Conservation (phyloP, 2,113 vertebrate genomes). For the Struthidea cinerea region DNA sequence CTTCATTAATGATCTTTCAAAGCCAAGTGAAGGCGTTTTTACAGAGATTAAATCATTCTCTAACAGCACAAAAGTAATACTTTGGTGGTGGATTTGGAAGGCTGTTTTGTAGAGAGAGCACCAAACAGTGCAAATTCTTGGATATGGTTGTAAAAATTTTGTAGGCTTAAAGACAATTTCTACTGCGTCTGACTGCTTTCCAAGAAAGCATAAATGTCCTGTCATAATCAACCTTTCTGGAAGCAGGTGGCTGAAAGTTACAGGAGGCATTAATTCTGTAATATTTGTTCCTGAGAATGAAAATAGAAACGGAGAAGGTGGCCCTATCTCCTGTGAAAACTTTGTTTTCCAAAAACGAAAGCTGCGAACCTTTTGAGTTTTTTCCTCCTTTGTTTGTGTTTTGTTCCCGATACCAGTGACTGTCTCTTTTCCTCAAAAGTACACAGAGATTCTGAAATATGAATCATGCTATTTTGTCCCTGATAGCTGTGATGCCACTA, state of each 20-base stretch:
- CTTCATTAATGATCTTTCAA: not conserved
- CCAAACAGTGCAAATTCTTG: not conserved
- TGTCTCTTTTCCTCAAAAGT: not conserved
- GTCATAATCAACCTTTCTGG: not conserved
- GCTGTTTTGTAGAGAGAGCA: not conserved
- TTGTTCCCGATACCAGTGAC: not conserved
- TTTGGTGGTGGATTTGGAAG: not conserved
- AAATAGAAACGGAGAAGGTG: not conserved
- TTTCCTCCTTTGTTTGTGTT: not conserved
- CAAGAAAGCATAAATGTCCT: not conserved
- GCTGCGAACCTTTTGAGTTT: not conserved
- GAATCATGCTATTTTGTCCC: rapidly evolving
- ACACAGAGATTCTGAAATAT: not conserved
- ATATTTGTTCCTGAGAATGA: not conserved
- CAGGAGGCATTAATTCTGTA: not conserved
- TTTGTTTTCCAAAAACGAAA: not conserved
- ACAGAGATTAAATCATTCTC: not conserved
- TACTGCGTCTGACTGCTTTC: not conserved
- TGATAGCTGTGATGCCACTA: not conserved
- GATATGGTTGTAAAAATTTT: not conserved
- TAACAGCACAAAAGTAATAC: not conserved
- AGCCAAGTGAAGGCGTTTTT: not conserved
- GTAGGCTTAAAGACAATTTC: not conserved
- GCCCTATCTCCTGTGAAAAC: not conserved
- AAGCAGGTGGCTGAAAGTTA: not conserved